Conservation (phyloP, 1,140 invertebrate species). For the Drosophila sulfurigaster region DNA sequence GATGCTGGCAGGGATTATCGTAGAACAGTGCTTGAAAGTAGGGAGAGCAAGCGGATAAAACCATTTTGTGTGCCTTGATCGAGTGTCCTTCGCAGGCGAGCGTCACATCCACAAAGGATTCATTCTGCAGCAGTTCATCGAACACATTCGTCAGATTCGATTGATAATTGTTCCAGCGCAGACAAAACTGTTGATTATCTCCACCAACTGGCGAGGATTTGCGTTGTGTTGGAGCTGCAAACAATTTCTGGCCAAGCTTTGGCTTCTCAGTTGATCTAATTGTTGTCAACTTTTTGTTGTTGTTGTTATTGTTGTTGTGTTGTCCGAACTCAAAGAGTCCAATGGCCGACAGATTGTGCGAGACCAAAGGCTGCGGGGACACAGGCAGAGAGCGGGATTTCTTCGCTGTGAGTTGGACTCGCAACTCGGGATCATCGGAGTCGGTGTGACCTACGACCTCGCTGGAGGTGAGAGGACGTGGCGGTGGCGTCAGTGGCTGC, state of each 20-base stretch:
- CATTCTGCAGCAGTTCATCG: slow-evolving; percentile 95
- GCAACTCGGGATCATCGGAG: slow-evolving; percentile 67
- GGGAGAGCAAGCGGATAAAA: slow-evolving; percentile 95
- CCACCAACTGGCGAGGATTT: slow-evolving; percentile 45
- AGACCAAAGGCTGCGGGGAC: slow-evolving; percentile 70
- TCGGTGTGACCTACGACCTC: slow-evolving; percentile 73
- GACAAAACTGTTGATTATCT: slow-evolving; percentile 89
- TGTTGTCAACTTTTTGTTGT: slow-evolving; percentile 22
- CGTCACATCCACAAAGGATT: slow-evolving; percentile 96
- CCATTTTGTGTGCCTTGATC: slow-evolving; percentile 96
- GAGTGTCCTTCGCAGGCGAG: slow-evolving; percentile 95
- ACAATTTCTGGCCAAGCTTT: slow-evolving; percentile 42
- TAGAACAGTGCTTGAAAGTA: slow-evolving; percentile 96
- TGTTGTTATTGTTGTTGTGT: not conserved
- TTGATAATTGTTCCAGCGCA: slow-evolving; percentile 98
- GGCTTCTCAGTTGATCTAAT: slow-evolving; percentile 20
- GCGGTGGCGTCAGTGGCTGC: slow-evolving; percentile 68
- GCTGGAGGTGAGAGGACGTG: slow-evolving; percentile 77
- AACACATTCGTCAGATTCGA: slow-evolving; percentile 96
- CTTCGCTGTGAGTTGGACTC: slow-evolving; percentile 60
- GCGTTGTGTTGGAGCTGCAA: slow-evolving; percentile 17
- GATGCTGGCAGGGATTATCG: slow-evolving; percentile 96
- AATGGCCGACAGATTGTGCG: slow-evolving; percentile 56
- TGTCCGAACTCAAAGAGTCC: slow-evolving; percentile 71
- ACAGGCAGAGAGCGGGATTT: slow-evolving; percentile 78